These are phyloP conservation scores for Tenrec ecaudatus DNA, from an alignment of 2,113 vertebrate species.

Conservation along the genomic window DNA sequence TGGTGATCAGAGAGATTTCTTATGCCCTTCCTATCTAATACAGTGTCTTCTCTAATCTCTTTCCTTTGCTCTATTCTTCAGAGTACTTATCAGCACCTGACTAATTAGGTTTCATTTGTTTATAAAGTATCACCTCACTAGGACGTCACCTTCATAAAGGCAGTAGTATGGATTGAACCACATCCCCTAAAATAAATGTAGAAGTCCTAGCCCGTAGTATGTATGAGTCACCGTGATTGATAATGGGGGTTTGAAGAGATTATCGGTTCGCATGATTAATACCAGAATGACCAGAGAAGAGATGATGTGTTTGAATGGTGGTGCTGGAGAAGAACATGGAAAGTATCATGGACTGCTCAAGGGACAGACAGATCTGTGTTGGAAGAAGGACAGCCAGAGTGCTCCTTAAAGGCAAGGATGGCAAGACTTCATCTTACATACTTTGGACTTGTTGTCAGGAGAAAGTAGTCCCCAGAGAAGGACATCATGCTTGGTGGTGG, in stretches of 20 bases:
- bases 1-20: neutral
- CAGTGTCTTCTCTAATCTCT: neutral
- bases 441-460: no score
- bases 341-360: no score
- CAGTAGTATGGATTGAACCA: neutral
- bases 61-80: neutral
- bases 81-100: neutral
- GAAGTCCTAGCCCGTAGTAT: neutral
- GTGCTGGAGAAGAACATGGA: no score
- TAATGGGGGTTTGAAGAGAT: neutral
- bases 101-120: slow-evolving; percentile 15
- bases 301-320: no score
- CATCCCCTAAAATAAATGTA: neutral
- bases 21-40: neutral
- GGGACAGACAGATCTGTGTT: no score
- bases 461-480: no score
- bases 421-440: no score
- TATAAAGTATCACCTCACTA: slow-evolving; percentile 34
- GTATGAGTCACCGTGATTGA: neutral
- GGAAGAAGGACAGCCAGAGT: no score
- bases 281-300: neutral
- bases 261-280: neutral
- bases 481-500: no score
- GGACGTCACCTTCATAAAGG: neutral
- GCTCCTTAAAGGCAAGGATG: no score